phyloP scores from a whole-genome alignment of 2,888 invertebrate species.

The Kryphioiulus occultus region DNA sequence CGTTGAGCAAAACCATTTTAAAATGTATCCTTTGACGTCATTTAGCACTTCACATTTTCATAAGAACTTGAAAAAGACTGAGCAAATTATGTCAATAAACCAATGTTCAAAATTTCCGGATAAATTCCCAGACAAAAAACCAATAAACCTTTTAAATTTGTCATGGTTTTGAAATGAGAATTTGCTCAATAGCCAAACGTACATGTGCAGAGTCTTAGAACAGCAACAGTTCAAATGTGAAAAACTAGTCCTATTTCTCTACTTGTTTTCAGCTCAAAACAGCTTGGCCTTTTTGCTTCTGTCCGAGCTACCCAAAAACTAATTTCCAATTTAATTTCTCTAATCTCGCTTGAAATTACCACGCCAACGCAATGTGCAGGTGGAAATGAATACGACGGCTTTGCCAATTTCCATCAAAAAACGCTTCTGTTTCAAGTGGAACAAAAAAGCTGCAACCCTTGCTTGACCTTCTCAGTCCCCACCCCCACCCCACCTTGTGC shows the following conservation, averaged over 20 bases:
- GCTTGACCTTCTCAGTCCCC: background rate
- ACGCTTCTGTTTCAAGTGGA: background rate
- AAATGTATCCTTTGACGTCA: too few relatives aligned
- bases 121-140: too few relatives aligned
- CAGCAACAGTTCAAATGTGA: background rate
- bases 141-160: too few relatives aligned
- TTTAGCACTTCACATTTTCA: too few relatives aligned
- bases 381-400: background rate
- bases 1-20: too few relatives aligned
- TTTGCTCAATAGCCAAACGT: too few relatives aligned
- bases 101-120: too few relatives aligned
- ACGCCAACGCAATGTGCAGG: background rate
- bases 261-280: background rate
- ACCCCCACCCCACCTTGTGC: conserved; percentile 10
- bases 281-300: background rate
- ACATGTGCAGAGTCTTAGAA: too few relatives aligned
- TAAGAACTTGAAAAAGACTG: too few relatives aligned
- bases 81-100: too few relatives aligned
- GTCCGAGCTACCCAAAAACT: background rate
- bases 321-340: conserved; percentile 25
- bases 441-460: conserved; percentile 1
- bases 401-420: background rate
- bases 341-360: background rate
- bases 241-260: background rate
- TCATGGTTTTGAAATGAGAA: too few relatives aligned